Evolutionary conservation across 2,888 invertebrate species (phyloP).

Genomic region (Mystacides longicornis): DNA sequence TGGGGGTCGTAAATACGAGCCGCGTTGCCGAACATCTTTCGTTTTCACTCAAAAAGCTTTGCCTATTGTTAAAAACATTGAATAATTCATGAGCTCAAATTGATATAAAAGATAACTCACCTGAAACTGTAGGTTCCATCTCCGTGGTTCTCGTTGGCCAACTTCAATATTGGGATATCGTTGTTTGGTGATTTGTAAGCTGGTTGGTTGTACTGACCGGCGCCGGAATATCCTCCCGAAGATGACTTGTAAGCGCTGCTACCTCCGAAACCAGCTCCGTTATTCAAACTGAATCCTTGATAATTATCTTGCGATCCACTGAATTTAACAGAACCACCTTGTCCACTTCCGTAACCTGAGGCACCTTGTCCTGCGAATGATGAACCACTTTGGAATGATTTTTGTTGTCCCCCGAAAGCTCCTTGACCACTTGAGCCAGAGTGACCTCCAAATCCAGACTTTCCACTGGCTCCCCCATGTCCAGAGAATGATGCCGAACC

Average conservation of each 20-base stretch:
- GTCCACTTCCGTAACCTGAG: slow-evolving; percentile 2
- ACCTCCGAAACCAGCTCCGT: slow-evolving; percentile 6
- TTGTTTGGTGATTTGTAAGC: slow-evolving; percentile 29
- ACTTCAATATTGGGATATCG: slow-evolving; percentile 52
- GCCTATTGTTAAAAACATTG: too few species aligned
- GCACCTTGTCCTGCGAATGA: slow-evolving; percentile 9
- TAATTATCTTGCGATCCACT: slow-evolving; percentile 7
- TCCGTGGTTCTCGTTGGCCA: slow-evolving; percentile 54
- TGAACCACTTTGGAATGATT: not conserved
- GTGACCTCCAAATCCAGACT: slow-evolving; percentile 11
- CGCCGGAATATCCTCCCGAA: not conserved
- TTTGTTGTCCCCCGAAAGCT: slow-evolving; percentile 3
- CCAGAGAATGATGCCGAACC: slow-evolving; percentile 6
- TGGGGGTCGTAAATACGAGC: too few species aligned
- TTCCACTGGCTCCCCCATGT: slow-evolving; percentile 5
- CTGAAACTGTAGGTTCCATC: slow-evolving; percentile 59
- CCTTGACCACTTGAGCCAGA: slow-evolving; percentile 8
- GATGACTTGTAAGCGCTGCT: not conserved
- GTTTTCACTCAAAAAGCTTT: too few species aligned
- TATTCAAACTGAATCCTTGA: slow-evolving; percentile 4
- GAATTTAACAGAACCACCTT: slow-evolving; percentile 10
- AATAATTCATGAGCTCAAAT: too few species aligned
- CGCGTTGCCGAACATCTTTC: too few species aligned
- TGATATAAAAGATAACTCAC: too few species aligned
- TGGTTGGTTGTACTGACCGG: slow-evolving; percentile 12